Percentiles rank a stretch among this genome's conserved stretches.
phyloP scores from a whole-genome alignment of 2,888 invertebrate species.

The Sarcophaga subvicina region DNA sequence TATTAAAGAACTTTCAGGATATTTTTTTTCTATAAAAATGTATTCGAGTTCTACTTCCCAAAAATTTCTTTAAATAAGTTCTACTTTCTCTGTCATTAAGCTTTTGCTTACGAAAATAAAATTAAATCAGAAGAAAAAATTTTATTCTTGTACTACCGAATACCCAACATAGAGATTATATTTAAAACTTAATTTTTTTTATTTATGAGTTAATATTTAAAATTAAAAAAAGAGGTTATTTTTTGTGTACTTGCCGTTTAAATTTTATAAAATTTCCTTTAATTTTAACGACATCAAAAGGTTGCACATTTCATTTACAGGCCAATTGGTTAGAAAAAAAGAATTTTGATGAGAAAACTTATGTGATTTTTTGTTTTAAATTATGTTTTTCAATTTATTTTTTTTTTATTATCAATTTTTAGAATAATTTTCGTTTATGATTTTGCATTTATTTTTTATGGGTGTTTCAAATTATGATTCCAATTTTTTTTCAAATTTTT shows the following conservation, averaged over 20 bases:
- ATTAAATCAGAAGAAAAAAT: too few relatives aligned
- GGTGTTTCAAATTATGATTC: not conserved
- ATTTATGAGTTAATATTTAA: not conserved
- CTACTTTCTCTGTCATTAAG: too few relatives aligned
- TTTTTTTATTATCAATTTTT: not conserved
- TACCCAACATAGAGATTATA: too few relatives aligned
- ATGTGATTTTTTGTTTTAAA: not conserved
- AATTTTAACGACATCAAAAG: constrained; percentile 55
- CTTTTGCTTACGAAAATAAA: too few relatives aligned
- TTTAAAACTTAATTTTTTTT: too few relatives aligned
- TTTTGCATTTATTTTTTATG: not conserved
- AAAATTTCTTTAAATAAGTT: too few relatives aligned
- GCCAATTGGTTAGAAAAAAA: constrained; percentile 31
- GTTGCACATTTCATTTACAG: not conserved
- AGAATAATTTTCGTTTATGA: not conserved
- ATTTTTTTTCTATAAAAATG: too few relatives aligned
- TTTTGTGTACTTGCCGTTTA: constrained; percentile 47
- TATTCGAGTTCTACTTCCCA: too few relatives aligned
- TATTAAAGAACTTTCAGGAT: too few relatives aligned
- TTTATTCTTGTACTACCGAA: too few relatives aligned
- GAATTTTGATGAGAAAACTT: not conserved
- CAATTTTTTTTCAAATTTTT: not conserved
- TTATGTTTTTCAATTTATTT: not conserved
- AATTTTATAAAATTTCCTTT: constrained; percentile 32
- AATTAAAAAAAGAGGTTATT: not conserved